A percentile compares a stretch with the other conserved stretches of the same genome.
phyloP scores from a whole-genome alignment of 2,797 vertebrate genomes.

The Arctocebus calabarensis region DNA sequence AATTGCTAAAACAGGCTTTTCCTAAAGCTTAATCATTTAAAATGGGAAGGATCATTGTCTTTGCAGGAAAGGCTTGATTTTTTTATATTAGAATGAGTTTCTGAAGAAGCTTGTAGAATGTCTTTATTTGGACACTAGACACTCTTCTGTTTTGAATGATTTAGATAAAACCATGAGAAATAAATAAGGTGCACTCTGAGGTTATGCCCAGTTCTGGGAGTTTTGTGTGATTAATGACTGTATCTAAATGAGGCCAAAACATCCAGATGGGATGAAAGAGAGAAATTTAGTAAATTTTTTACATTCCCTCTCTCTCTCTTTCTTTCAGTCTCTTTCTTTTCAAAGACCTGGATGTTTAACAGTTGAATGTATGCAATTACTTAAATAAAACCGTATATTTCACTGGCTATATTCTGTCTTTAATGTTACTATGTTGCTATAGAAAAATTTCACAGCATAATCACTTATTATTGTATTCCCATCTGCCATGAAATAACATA shows the following conservation, averaged over 20 bases:
- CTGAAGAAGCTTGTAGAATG: slow-evolving; percentile 20
- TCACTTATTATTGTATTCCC: not conserved
- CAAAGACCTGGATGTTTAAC: not conserved
- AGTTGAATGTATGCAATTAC: not conserved
- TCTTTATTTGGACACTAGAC: slow-evolving; percentile 11
- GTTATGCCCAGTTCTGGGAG: not conserved
- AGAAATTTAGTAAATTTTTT: not conserved
- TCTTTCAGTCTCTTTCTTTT: not conserved
- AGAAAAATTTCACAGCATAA: not conserved
- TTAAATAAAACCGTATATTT: slow-evolving; percentile 6
- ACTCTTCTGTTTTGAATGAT: slow-evolving; percentile 28
- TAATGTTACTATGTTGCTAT: not conserved
- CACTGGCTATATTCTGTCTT: slow-evolving; percentile 16
- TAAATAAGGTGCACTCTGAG: slow-evolving; percentile 30
- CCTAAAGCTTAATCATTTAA: not conserved
- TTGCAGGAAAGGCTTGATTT: slow-evolving; percentile 19
- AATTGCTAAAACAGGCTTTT: slow-evolving; percentile 50
- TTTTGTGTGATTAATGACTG: slow-evolving; percentile 31
- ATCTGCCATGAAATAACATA: not conserved
- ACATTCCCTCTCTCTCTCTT: not conserved
- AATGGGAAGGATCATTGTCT: not conserved
- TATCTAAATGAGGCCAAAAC: not conserved
- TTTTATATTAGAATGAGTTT: not conserved
- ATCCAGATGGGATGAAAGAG: slow-evolving; percentile 28
- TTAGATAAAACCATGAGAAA: slow-evolving; percentile 25